A percentile compares a stretch with the other conserved stretches of the same genome.
phyloP scores from a whole-genome alignment of 2,797 vertebrate genomes.

The Chiroxiphia lanceolata region DNA sequence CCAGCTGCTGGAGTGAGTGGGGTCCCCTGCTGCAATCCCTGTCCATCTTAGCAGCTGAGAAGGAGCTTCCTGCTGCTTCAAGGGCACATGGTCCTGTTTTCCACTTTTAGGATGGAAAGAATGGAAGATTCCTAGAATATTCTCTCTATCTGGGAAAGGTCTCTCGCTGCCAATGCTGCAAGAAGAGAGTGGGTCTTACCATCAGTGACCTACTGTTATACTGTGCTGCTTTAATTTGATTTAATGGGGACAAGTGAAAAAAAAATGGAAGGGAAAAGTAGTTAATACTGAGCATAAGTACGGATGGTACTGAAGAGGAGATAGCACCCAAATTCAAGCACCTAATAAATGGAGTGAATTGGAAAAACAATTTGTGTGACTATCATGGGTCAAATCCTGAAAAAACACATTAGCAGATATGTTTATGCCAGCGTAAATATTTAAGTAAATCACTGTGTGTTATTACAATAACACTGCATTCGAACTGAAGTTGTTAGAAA shows the following conservation, averaged over 20 bases:
- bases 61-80: neutral
- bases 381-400: constrained; percentile 14
- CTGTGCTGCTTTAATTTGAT: neutral
- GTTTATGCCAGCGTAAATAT: constrained; percentile 26
- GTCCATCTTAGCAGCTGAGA: constrained; percentile 34
- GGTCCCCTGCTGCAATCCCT: constrained; percentile 9
- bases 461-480: neutral
- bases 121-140: neutral
- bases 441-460: constrained; percentile 17
- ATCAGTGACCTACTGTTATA: neutral
- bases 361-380: constrained; percentile 9
- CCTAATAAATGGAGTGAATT: neutral
- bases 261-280: neutral
- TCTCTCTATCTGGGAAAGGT: neutral
- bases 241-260: neutral
- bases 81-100: neutral
- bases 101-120: neutral
- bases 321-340: neutral
- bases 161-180: fast-evolving
- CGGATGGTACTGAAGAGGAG: neutral
- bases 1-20: constrained; percentile 40
- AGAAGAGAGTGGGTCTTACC: neutral
- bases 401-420: constrained; percentile 14
- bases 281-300: neutral
- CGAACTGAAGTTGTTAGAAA: constrained; percentile 27